Evolutionary conservation across 2,888 invertebrate species (phyloP), one percentile per base, ranked within the genome.

Genomic region (Marasmarcha lunaedactyla): DNA sequence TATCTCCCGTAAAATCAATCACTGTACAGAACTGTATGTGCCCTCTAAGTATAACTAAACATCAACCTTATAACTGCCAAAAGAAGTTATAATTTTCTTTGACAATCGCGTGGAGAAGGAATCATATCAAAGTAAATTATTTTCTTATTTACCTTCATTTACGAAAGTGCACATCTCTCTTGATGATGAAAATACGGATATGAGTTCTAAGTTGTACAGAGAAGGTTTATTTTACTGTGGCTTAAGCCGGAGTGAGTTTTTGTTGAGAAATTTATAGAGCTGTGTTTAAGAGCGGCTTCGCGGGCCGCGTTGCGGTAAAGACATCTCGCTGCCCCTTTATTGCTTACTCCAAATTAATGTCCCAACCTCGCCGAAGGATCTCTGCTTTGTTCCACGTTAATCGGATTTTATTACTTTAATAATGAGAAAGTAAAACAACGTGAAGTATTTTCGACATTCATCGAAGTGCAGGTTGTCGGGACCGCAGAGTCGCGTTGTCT

Each of bases 311-410:
- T 42, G 41, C 59, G 59, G 63, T 62, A 66, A 72, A 72, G 70
- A 74, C 70, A 69, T 71, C 70, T 71, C 62, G 62, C 64, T 71
- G 70, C 63, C 69, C 66, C 73, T 79, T 79, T 81, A 81, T 81
- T 81, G 77, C 81, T 74, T 60, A 73, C 67, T 67, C 70, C 67
- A 81, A 79, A 81, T 81, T 81, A 81, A 79, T 81, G 76, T 74
- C 73, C 64, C 71, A 64, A 72, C 72, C 71, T 70, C 60, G 63
- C 57, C 57, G 55, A 57, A 67, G 65, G 65, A 74, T 73, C 70
- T 67, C 60, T 71, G 71, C 72, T 73, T 72, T 74, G 77, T 70
- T 71, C 45, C 66, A 61, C 67, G 61, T 71, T 77, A 72, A 72
- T 66, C 58, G 56, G 63, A 64, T 73, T 72, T 76, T 73, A 72